phyloP scores from a whole-genome alignment of 2,113 vertebrate species.

The Ammodytes marinus region DNA sequence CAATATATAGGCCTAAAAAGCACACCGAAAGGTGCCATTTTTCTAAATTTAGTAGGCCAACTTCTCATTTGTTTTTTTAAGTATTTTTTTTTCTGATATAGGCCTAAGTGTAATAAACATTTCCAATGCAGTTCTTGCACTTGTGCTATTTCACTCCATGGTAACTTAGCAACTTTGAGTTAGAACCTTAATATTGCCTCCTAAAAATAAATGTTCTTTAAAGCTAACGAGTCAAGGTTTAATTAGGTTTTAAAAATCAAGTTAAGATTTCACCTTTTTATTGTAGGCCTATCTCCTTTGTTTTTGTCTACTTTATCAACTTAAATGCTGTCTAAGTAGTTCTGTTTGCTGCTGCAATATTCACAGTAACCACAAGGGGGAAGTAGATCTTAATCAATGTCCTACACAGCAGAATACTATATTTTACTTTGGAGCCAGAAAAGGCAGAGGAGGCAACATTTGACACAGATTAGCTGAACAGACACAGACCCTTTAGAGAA shows the following conservation, averaged over 20 bases:
- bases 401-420: neutral
- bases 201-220: neutral
- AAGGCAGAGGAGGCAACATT: neutral
- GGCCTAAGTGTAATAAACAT: neutral
- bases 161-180: neutral
- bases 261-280: neutral
- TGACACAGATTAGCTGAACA: conserved; percentile 50
- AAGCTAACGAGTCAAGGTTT: neutral
- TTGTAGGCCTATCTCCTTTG: neutral
- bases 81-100: neutral
- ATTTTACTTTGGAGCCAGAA: conserved; percentile 4
- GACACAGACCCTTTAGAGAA: conserved; percentile 29
- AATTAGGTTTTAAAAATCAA: neutral
- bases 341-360: neutral
- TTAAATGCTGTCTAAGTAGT: too few relatives aligned
- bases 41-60: neutral
- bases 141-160: neutral
- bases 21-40: neutral
- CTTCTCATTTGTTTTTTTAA: too few relatives aligned
- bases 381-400: conserved; percentile 42
- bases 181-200: neutral
- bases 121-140: neutral
- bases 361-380: conserved; percentile 56
- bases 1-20: neutral
- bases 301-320: neutral